phyloP scores from a whole-genome alignment of 2,113 vertebrate species.

The Rhinogobius similis region DNA sequence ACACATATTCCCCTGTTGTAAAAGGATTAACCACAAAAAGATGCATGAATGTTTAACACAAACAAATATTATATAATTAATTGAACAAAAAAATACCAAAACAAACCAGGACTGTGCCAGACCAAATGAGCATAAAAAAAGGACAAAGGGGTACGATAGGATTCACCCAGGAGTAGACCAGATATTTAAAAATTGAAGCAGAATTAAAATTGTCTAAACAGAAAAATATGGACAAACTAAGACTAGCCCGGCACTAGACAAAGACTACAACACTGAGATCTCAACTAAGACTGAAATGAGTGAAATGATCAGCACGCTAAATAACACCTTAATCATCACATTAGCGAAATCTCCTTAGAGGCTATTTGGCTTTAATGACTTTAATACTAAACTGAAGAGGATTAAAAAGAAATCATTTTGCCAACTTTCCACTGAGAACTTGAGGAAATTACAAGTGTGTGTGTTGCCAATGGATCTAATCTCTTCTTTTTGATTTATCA shows the following conservation, averaged over 20 bases:
- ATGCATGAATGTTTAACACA: no score
- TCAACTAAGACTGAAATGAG: background rate
- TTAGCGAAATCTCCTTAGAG: slow-evolving; percentile 31
- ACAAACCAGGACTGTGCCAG: background rate
- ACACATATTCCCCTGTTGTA: no score
- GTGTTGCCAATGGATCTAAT: slow-evolving; percentile 52
- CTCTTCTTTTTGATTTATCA: slow-evolving; percentile 61
- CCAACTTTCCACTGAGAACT: slow-evolving; percentile 50
- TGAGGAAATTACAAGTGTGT: slow-evolving; percentile 33
- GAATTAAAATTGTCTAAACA: no score
- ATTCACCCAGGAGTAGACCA: background rate
- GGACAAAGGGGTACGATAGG: background rate
- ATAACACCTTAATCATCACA: slow-evolving; percentile 40
- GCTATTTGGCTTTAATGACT: slow-evolving; percentile 40
- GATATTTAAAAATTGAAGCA: no score
- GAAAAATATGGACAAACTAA: no score
- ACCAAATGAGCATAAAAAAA: background rate
- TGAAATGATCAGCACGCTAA: slow-evolving; percentile 16
- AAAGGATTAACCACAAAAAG: no score
- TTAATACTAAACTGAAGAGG: slow-evolving; percentile 36
- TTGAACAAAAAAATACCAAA: background rate
- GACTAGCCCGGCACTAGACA: no score
- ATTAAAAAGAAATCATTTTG: slow-evolving; percentile 37
- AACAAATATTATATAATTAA: no score
- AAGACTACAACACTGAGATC: no score